Evolutionary conservation across 2,888 invertebrate species (phyloP), one percentile per base, ranked within the genome.

Genomic region (Heliconius aoede): DNA sequence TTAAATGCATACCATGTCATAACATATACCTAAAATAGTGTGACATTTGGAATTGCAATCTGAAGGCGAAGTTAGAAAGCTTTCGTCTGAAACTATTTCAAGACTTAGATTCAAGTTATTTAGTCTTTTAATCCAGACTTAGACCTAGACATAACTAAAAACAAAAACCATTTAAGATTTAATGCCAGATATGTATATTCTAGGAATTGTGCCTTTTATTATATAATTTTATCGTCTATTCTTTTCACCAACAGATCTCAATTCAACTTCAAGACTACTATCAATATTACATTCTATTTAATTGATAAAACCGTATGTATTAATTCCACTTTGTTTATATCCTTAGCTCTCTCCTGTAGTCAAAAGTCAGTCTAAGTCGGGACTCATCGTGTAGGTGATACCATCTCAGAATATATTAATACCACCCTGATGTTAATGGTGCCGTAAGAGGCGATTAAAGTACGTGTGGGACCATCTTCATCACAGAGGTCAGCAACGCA

Each of bases 11-110:
- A 40, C n/a, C 21, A n/a, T 7, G 36, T 40, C 36, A 65, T 36
- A 40, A 65, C 3, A 64, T 3, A 15, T 18, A 65, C 36, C 32
- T 15, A 36, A 65, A 65, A 65, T 65, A 40, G 65, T 8, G 24
- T 65, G 36, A 65, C 65, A 65, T 65, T 65, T 65, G 3, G 3
- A 65, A 24, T 65, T 65, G 24, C 7, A 36, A 24, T n/a, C 1
- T 64, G 24, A 36, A 65, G 36, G 15, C 24, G 24, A 36, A 65
- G 36, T 36, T 65, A 15, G 36, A 65, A 40, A 40, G 65, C 65
- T 40, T 65, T 65, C 18, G 36, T 65, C 65, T 65, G 36, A 18
- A 40, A 36, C 36, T 65, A 65, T 65, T 65, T 65, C 40, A 18
- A 65, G 13, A 64, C 9, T 32, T 24, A 24, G n/a, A 46, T 5